Base-by-base conservation (phyloP, 2,888 invertebrate genomes). In the Morpho achilles region DNA sequence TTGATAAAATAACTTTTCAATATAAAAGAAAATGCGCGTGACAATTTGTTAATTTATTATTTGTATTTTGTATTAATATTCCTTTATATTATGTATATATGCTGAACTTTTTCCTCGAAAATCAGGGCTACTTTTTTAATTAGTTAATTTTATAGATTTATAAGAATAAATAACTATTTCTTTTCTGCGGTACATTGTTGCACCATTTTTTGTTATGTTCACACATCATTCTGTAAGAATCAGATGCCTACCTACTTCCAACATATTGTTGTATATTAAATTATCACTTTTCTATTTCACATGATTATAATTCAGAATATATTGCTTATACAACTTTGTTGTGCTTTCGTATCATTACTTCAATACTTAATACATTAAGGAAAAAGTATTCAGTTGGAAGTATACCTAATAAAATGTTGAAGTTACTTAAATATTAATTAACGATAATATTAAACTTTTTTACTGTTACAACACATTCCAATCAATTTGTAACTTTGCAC, bases 61-160 rank as follows among this genome's bases (percentile, higher is more conserved):
- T 62, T 78, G 73, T 66, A 73, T 53, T 75, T 71, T 75, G 75
- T 76, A 67, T 72, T 69, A 68, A 69, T 67, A 64, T 67, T 43
- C 43, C 10, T 54, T 23, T 43, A 53, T 43, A 55, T 54, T 53
- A 46, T 43, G 16, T 71, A 73, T 22, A 40, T 71, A 73, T 86
- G 87, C 87, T 87, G 87, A 79, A 84, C 87, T 86, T 87, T 86
- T 85, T 83, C 68, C 83, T 85, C 82, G 58, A 69, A 65, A 60
- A 78, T 80, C 79, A 71, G 67, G 73, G 72, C 74, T 79, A 72
- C 77, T 75, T 79, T 50, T 53, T 79, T 72, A 69, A 70, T 68
- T 70, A 71, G 67, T 73, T 80, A 77, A 73, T 77, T 76, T 75
- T 73, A 71, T 76, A 77, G 74, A 74, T 75, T 74, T 74, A 66